Base-by-base conservation (phyloP, 1,140 invertebrate genomes). In the Palaemon carinicauda region DNA sequence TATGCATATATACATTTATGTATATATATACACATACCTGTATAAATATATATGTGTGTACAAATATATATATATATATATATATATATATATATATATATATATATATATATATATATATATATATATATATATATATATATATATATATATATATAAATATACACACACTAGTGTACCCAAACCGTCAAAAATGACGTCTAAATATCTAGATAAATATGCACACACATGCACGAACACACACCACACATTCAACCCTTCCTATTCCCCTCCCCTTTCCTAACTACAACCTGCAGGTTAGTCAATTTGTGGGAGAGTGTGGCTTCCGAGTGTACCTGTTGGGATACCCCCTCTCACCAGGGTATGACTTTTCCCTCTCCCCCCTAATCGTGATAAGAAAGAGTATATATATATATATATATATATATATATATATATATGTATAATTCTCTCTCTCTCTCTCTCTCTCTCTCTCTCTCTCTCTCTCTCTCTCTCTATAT, bases 1-100 rank as follows among this genome's bases (percentile, higher is more conserved):
- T 60, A 60, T 60, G 14, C 14, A 60, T 60, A 60, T 60, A 60
- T 60, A 60, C 2, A 4, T 4, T n/a, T 4, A 60, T 60, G 14
- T 60, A 60, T 60, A 60, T 60, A 60, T 60, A 60, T 60, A 60
- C 14, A 60, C 14, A 60, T 60, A 60, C 14, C 3, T 60, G 12
- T n/a, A 60, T 60, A 60, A 4, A 60, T 60, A 60, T 60, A 60
- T 60, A 60, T 60, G 9, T 60, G 14, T 60, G 14, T 60, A 60
- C 14, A 60, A 4, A 60, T 60, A 60, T 60, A 60, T 60, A 60
- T 60, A 60, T 60, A 60, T 60, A 60, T 60, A 60, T 60, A 60
- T 60, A 60, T 60, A 60, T 60, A 60, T 60, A 60, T 60, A 60
- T 60, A 60, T 60, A 60, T 60, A 60, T 60, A 60, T 60, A 60